Percentiles rank a stretch among this genome's conserved stretches.
These are phyloP conservation scores for Rhinoptilus africanus DNA, from an alignment of 2,113 vertebrate genomes.

Conservation along the genomic window DNA sequence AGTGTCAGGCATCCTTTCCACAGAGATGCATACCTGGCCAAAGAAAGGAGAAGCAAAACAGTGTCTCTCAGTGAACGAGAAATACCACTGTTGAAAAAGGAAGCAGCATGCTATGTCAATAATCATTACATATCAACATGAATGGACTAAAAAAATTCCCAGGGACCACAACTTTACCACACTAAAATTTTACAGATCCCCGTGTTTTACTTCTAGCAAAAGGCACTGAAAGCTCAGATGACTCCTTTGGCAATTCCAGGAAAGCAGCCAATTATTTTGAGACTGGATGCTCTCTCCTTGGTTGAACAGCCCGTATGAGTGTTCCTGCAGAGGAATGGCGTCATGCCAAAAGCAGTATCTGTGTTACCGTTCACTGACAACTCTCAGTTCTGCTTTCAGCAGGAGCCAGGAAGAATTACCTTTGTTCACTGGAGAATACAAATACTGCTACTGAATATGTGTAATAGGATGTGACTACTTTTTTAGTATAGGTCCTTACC, in stretches of 20 bases:
- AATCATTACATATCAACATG: neutral
- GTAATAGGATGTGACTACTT: neutral
- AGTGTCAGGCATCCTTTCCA: constrained; percentile 98
- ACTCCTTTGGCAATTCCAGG: neutral
- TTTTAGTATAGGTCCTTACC: neutral
- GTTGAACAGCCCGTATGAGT: neutral
- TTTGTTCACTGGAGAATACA: neutral
- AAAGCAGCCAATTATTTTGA: neutral
- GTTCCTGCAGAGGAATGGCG: neutral
- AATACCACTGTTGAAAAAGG: neutral
- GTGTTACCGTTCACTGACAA: neutral
- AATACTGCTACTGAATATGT: neutral
- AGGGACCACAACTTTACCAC: neutral
- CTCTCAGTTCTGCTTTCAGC: neutral
- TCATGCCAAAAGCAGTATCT: neutral
- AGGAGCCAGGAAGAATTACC: neutral
- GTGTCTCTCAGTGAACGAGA: neutral
- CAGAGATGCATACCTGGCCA: constrained; percentile 90
- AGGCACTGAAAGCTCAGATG: neutral
- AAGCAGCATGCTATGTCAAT: neutral
- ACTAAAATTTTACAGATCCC: neutral
- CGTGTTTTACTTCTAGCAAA: neutral
- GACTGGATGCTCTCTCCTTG: neutral
- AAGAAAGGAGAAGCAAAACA: neutral
- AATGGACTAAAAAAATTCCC: neutral